A percentile compares a stretch with the other conserved stretches of the same genome.
phyloP scores from a whole-genome alignment of 2,888 invertebrate genomes.

The Macaria liturata region DNA sequence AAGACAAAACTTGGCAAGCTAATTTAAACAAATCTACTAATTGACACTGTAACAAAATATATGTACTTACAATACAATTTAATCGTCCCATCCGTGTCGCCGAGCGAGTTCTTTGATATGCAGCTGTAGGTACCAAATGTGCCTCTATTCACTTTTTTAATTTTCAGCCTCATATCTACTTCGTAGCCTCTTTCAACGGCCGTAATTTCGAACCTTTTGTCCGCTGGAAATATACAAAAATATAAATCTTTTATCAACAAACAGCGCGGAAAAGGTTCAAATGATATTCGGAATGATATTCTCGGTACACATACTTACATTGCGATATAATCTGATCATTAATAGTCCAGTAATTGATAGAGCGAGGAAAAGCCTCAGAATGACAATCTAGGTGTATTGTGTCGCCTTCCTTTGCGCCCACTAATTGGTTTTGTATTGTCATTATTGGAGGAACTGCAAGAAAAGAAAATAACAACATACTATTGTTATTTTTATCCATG shows the following conservation, averaged over 20 bases:
- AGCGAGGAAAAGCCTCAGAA: slow-evolving; percentile 90
- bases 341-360: slow-evolving; percentile 91
- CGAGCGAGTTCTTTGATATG: slow-evolving; percentile 89
- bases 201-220: slow-evolving; percentile 78
- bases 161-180: slow-evolving; percentile 88
- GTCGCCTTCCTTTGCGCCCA: slow-evolving; percentile 88
- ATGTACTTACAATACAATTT: slow-evolving; percentile 87
- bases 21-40: too few relatives aligned
- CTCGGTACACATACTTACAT: slow-evolving; percentile 71
- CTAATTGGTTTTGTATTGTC: slow-evolving; percentile 90
- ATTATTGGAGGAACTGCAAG: slow-evolving; percentile 90
- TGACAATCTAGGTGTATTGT: slow-evolving; percentile 88
- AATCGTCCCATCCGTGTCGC: slow-evolving; percentile 89
- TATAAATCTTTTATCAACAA: slow-evolving; percentile 28
- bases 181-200: slow-evolving; percentile 86
- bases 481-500: neutral
- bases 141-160: slow-evolving; percentile 82
- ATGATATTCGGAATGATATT: slow-evolving; percentile 4
- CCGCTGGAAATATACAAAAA: slow-evolving; percentile 56
- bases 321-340: slow-evolving; percentile 88
- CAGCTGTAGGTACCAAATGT: slow-evolving; percentile 89
- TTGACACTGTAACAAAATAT: neutral
- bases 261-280: slow-evolving; percentile 11
- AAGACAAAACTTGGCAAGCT: too few relatives aligned
- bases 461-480: slow-evolving; percentile 14